Evolutionary conservation across 2,888 invertebrate species (phyloP), one percentile per base, ranked within the genome.

Genomic region (Baronia brevicornis): DNA sequence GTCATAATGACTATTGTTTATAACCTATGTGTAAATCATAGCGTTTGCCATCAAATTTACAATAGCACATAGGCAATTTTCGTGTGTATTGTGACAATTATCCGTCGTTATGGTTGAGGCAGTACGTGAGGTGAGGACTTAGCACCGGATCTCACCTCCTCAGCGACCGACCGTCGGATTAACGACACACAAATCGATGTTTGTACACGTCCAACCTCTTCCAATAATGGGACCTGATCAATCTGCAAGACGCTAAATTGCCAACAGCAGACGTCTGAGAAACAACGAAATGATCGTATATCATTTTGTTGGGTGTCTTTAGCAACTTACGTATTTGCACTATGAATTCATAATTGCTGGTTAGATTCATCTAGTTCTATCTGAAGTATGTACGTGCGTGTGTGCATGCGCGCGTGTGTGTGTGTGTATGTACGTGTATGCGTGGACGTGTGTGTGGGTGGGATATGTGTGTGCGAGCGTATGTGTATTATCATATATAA

Each of bases 201-300:
- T 82, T 84, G 78, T 73, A 80, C 84, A 82, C 82, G 82, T 80
- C 73, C 79, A 70, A 79, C 78, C 79, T 74, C 80, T 70, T 61
- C 75, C 70, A 69, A 78, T 82, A 84, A 80, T 79, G 67, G 68
- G 66, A 70, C 67, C 68, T 75, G 82, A 79, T 78, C 78, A 71
- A 75, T 70, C 74, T 71, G 59, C 51, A 61, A 65, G 62, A 52
- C 69, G 65, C 72, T 73, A 73, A 80, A 80, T 80, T 80, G 69
- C 77, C 62, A 68, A 69, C 61, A 51, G 52, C 57, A 63, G 61
- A 70, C 66, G 69, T 68, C 79, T 70, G 63, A 57, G 64, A 69
- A 73, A 75, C 69, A 74, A 77, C 74, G 61, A 74, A 68, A 58
- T 60, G 58, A 53, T 56, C 54, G 59, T 69, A 57, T 66, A 65